A percentile compares a stretch with the other conserved stretches of the same genome.
These are phyloP conservation scores for Schizopygopsis malacanthus DNA, from an alignment of 2,797 vertebrate species.

Conservation along the genomic window DNA sequence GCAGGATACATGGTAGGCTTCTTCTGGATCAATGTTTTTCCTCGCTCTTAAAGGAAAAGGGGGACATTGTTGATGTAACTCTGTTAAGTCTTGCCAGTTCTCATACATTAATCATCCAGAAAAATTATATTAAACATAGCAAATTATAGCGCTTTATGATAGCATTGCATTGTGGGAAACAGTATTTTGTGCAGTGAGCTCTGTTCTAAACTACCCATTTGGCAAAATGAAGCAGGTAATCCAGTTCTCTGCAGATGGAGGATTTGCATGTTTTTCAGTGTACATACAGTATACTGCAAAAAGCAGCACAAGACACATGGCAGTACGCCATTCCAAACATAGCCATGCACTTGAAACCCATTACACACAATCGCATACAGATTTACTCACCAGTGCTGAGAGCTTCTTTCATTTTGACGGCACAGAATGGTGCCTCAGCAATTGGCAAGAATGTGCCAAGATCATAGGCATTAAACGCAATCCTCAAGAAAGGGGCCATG, in stretches of 20 bases:
- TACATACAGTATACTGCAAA: constrained; percentile 16
- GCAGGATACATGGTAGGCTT: constrained; percentile 98
- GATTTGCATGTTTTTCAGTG: constrained; percentile 30
- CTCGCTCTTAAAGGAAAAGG: constrained; percentile 81
- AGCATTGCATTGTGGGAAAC: background rate
- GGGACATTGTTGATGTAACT: background rate
- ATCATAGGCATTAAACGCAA: constrained; percentile 93
- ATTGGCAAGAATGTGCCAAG: constrained; percentile 81
- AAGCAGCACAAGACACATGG: background rate
- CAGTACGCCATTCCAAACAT: constrained; percentile 16
- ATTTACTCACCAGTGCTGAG: constrained; percentile 87
- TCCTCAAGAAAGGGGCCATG: constrained; percentile 97
- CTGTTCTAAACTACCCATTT: background rate
- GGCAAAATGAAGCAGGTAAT: background rate
- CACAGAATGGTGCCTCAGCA: constrained; percentile 89
- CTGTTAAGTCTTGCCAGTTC: background rate
- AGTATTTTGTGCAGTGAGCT: background rate
- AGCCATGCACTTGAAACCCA: constrained; percentile 20
- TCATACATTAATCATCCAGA: background rate
- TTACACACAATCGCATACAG: background rate
- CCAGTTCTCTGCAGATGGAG: constrained; percentile 33
- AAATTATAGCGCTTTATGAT: background rate
- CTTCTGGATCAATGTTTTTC: constrained; percentile 94
- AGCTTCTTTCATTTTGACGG: constrained; percentile 97
- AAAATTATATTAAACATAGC: background rate